phyloP scores from a whole-genome alignment of 2,888 invertebrate species.

The Ectemnius lituratus region DNA sequence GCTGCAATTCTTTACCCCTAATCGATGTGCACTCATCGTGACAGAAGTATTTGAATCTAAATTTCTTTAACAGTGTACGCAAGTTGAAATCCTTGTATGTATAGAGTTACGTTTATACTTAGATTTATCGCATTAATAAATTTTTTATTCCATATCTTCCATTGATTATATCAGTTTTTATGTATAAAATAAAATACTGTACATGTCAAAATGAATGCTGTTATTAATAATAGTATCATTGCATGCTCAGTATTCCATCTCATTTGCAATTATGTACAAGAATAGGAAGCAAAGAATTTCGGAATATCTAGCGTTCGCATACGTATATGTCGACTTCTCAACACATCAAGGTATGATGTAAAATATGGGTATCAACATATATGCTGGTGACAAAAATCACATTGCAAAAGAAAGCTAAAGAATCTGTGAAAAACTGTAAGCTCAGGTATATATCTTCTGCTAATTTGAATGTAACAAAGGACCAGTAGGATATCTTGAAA shows the following conservation, averaged over 20 bases:
- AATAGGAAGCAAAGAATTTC: conserved; percentile 62
- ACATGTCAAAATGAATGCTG: conserved; percentile 62
- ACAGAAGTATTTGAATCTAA: conserved; percentile 25
- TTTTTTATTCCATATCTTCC: not conserved
- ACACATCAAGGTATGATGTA: no score
- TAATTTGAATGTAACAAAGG: no score
- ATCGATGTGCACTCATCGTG: conserved; percentile 25
- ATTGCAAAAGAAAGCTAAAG: no score
- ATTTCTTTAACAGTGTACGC: conserved; percentile 27
- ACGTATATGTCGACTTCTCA: not conserved
- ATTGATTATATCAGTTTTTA: conserved; percentile 44
- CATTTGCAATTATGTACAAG: conserved; percentile 62
- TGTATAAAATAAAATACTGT: conserved; percentile 66
- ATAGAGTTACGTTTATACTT: no score
- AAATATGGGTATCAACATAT: no score
- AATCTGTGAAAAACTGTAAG: no score
- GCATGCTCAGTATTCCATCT: conserved; percentile 56
- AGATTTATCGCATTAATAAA: not conserved
- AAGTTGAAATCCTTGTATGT: conserved; percentile 41
- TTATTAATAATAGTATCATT: conserved; percentile 54
- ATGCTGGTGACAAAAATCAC: no score
- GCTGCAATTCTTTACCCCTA: conserved; percentile 17
- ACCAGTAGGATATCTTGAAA: conserved; percentile 24
- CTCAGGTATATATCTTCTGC: no score
- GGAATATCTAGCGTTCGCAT: conserved; percentile 25